Base-by-base conservation (phyloP, 2,113 vertebrate species). In the Colinus virginianus region DNA sequence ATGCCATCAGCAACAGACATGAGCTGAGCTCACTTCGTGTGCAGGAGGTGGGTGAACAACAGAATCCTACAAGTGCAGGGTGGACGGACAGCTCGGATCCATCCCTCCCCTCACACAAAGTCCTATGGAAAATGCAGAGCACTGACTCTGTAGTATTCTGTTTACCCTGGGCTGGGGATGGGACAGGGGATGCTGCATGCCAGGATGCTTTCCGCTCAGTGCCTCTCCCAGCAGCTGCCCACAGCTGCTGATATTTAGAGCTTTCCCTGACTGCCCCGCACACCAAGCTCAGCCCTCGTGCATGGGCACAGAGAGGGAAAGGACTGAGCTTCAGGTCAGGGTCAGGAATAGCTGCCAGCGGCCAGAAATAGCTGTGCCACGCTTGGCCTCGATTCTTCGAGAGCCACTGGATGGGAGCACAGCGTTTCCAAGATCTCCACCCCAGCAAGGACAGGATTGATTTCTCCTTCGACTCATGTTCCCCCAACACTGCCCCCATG, bases 341-440 rank as follows among this genome's bases (percentile, higher is more conserved):
- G 70, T 90, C 84, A 92, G 89, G 87, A 95, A 96, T 93, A 95
- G 92, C 74, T 19, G 18, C 89, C 92, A 79, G 59, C 0, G 0
- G 70, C 78, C 89, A 92, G 81, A 89, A 87, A 94, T 93, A 93
- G 78, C 84, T 55, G 59, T 42, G 67, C 93, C 93, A 55, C 51
- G 59, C 90, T 94, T 71, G 0, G 75, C 76, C 43, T 68, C 51
- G 68, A 87, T 96, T 96, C 96, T 95, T 96, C 78, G 89, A 96
- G 89, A 96, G 94, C 78, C 4, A 43, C 78, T 87, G 91, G 81
- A 92, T 82, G 38, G 0, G 67, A 87, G 86, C 51, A 49, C 0
- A 1, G 63, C 78, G 76, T 78, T 96, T 96, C 92, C 94, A 96
- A 92, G 92, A 94, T 86, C 85, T 90, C 86, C 68, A 59, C n/a